Evolutionary conservation across 2,797 vertebrate species (phyloP).

Genomic region (Tenualosa ilisha): DNA sequence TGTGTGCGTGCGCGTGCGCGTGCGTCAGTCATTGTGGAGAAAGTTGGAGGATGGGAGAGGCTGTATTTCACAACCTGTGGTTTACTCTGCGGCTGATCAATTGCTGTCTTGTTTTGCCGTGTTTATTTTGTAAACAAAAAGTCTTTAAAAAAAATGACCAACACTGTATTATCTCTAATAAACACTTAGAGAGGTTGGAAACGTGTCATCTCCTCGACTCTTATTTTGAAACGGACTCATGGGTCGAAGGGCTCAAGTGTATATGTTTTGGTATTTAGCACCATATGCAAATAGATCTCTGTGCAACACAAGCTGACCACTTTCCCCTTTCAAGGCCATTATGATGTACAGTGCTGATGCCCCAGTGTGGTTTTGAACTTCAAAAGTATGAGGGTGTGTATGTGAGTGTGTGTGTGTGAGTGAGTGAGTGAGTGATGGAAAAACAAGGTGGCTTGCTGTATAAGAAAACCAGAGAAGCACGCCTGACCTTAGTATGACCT

Average conservation of each 20-base stretch:
- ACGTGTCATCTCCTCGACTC: conserved; percentile 6
- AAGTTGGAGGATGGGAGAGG: conserved; percentile 31
- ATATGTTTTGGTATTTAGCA: too few relatives aligned
- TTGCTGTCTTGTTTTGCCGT: conserved; percentile 61
- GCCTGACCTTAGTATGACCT: background rate
- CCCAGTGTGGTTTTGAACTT: too few relatives aligned
- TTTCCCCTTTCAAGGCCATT: too few relatives aligned
- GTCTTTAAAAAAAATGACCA: conserved; percentile 51
- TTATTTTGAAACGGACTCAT: background rate
- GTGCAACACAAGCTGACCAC: too few relatives aligned
- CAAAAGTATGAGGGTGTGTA: background rate
- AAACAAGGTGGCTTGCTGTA: background rate
- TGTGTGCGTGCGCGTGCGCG: background rate
- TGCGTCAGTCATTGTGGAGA: background rate
- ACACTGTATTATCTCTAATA: conserved; percentile 77
- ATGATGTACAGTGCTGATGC: too few relatives aligned
- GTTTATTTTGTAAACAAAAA: conserved; percentile 49
- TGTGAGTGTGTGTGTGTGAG: background rate
- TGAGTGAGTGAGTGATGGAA: background rate
- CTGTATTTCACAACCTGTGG: conserved; percentile 40
- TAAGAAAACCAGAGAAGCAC: background rate
- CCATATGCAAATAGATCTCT: too few relatives aligned
- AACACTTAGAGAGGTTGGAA: conserved; percentile 67
- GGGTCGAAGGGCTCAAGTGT: too few relatives aligned
- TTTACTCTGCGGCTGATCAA: conserved; percentile 48